A percentile compares a stretch with the other conserved stretches of the same genome.
Conservation (phyloP, 1,140 invertebrate species). For the Episyrphus balteatus region DNA sequence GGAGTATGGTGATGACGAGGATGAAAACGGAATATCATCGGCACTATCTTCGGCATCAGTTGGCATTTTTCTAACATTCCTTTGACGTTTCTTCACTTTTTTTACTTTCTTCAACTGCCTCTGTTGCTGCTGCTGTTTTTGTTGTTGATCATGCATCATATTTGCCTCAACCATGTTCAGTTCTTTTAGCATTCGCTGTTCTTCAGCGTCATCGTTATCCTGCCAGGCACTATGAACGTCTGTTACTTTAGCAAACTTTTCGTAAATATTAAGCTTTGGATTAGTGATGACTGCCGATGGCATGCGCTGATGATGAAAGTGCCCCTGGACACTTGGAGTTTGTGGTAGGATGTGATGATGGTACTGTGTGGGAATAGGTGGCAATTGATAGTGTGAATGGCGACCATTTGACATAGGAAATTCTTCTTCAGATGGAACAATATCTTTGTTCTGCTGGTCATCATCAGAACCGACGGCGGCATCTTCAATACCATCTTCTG, state of each 20-base stretch:
- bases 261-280: conserved; percentile 13
- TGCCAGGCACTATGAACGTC: conserved; percentile 37
- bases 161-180: conserved; percentile 19
- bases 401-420: neutral
- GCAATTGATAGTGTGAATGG: neutral
- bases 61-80: neutral
- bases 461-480: no score
- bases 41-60: neutral
- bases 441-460: no score
- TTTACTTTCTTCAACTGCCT: conserved; percentile 8
- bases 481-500: no score
- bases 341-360: conserved; percentile 5
- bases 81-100: neutral
- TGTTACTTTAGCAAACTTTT: conserved; percentile 19
- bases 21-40: conserved; percentile 8
- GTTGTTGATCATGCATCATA: neutral
- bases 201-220: conserved; percentile 20
- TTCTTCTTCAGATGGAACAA: no score
- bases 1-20: conserved; percentile 17
- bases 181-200: neutral
- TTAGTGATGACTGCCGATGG: neutral
- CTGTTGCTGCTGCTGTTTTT: conserved; percentile 5
- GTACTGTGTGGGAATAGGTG: neutral
- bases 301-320: conserved; percentile 2
- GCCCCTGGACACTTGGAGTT: conserved; percentile 1